Conservation (phyloP, 2,888 invertebrate genomes). For the Drepanosiphum platanoidis region DNA sequence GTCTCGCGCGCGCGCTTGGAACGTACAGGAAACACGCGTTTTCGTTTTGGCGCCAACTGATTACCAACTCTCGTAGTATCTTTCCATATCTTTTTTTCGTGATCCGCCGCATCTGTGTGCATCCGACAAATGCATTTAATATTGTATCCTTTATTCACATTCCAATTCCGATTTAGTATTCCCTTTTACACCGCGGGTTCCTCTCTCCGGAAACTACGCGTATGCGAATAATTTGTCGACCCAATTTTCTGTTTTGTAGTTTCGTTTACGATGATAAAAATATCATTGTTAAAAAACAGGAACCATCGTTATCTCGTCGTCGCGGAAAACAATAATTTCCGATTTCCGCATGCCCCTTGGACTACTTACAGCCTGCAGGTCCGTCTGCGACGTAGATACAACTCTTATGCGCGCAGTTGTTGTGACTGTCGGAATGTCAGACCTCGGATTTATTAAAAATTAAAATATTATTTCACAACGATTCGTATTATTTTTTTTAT, state of each 20-base stretch:
- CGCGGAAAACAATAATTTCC: neutral
- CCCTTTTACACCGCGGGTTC: neutral
- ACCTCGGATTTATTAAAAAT: too few species aligned
- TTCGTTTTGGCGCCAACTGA: constrained; percentile 47
- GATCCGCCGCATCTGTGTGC: neutral
- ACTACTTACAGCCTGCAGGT: too few species aligned
- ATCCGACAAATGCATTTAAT: too few species aligned
- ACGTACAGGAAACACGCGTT: neutral
- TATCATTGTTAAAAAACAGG: too few species aligned
- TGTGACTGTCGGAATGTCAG: too few species aligned
- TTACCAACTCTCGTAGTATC: neutral
- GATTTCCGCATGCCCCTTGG: neutral
- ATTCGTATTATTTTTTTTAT: too few species aligned
- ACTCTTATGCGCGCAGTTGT: neutral
- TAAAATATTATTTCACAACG: too few species aligned
- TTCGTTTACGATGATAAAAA: neutral
- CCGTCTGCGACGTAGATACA: neutral
- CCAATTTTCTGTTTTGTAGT: neutral
- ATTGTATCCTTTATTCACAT: neutral
- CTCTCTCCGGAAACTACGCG: neutral
- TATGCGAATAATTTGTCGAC: neutral
- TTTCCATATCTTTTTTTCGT: neutral
- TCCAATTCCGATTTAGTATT: neutral
- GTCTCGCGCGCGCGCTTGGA: constrained; percentile 4
- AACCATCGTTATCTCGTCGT: too few species aligned